These are phyloP conservation scores for Atherinomorus stipes DNA, from an alignment of 2,113 vertebrate species.

Conservation along the genomic window DNA sequence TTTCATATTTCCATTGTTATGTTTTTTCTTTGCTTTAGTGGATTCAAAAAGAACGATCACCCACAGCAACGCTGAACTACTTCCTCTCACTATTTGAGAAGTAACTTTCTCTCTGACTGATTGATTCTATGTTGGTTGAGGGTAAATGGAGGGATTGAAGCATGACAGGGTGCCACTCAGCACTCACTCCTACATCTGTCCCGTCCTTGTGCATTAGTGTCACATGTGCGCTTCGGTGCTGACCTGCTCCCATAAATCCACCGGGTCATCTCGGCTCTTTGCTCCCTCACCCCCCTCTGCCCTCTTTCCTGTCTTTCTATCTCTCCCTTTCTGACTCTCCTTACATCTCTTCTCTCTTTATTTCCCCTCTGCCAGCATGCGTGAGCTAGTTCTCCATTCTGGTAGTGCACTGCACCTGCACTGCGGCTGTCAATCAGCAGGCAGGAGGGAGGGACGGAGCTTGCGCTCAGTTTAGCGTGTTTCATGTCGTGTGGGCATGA, in stretches of 20 bases:
- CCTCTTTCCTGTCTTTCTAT: conserved; percentile 15
- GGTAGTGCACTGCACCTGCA: conserved; percentile 63
- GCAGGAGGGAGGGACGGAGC: conserved; percentile 35
- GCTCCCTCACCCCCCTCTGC: conserved; percentile 21
- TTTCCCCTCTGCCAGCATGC: conserved; percentile 32
- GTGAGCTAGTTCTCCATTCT: conserved; percentile 52
- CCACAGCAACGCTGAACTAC: background rate
- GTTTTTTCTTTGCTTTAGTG: background rate
- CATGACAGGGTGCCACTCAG: conserved; percentile 70
- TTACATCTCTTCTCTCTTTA: conserved; percentile 38
- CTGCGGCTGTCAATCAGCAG: conserved; percentile 75
- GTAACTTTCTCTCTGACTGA: conserved; percentile 15
- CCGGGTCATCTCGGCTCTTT: conserved; percentile 15
- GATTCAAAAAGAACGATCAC: background rate
- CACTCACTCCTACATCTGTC: conserved; percentile 69
- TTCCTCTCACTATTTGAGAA: conserved; percentile 43
- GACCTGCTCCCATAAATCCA: conserved; percentile 75
- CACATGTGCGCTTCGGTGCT: conserved; percentile 59
- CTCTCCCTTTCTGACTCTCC: conserved; percentile 22
- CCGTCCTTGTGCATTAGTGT: conserved; percentile 77
- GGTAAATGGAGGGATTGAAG: conserved; percentile 56
- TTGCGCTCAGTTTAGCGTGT: conserved; percentile 59
- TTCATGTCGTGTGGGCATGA: conserved; percentile 51
- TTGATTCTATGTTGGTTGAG: conserved; percentile 36
- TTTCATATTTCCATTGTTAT: background rate